Percentiles rank a stretch among this genome's conserved stretches.
phyloP scores from a whole-genome alignment of 2,113 vertebrate species.

The Callipepla squamata region DNA sequence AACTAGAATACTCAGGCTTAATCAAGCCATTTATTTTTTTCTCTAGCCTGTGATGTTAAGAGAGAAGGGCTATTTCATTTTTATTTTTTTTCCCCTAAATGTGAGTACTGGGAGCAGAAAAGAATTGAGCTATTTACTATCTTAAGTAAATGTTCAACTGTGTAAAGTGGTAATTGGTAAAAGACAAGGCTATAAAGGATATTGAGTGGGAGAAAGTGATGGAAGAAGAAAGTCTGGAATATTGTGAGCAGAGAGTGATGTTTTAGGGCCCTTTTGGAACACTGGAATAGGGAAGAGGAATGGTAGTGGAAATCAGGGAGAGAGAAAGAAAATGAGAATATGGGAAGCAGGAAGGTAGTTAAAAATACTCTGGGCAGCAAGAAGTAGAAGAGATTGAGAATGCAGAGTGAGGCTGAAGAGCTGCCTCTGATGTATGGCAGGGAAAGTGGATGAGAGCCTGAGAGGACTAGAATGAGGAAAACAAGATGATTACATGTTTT shows the following conservation, averaged over 20 bases:
- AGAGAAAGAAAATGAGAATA: background rate
- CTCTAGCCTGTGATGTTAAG: background rate
- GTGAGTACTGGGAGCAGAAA: background rate
- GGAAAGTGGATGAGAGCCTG: background rate
- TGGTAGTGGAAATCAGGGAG: background rate
- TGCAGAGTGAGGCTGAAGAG: slow-evolving; percentile 19
- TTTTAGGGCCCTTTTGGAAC: background rate
- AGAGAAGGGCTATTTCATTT: background rate
- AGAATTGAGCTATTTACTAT: background rate
- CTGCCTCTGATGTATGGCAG: background rate
- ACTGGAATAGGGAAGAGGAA: background rate
- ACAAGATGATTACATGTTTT: background rate
- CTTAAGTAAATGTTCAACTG: background rate
- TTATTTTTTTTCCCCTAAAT: background rate
- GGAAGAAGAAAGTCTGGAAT: background rate
- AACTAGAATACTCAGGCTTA: background rate
- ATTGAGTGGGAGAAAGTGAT: background rate
- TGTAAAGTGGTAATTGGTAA: background rate
- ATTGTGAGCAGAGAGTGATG: background rate
- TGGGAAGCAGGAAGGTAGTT: background rate
- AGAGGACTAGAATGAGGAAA: background rate
- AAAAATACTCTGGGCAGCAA: background rate
- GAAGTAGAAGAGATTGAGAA: slow-evolving; percentile 26
- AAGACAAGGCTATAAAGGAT: background rate
- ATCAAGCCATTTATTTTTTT: background rate